Base-by-base conservation (phyloP, 1,140 invertebrate species). In the Drosophila carrolli region DNA sequence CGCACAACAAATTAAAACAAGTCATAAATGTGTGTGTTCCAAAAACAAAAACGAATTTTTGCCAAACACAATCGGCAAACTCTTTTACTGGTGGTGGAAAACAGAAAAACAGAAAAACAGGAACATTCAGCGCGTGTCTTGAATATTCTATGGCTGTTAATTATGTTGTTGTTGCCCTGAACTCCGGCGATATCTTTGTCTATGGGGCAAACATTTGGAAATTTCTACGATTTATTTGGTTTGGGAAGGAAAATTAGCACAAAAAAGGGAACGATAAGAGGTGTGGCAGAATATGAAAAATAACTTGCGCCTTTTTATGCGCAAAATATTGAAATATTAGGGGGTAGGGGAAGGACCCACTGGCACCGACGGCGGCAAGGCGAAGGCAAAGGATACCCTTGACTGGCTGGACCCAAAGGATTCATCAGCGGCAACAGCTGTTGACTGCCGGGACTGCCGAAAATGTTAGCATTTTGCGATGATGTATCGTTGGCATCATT, bases 401-500 rank as follows among this genome's bases (percentile, higher is more conserved):
- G 63, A 35, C 44, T 63, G 11, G 68, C 77, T 70, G 84, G 85
- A 89, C 84, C 80, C 84, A 89, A 89, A 89, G 84, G 84, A 89
- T 89, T 89, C 84, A 89, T 89, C 84, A 89, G 84, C 68, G 84
- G 84, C 74, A 88, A 89, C 84, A 89, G 84, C 84, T 89, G 84
- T 78, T 88, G 84, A 80, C 80, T 78, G 68, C 55, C 70, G 66
- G 59, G 47, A 59, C 74, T 88, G 79, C 85, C 84, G 58, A 89
- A 89, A 89, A 89, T 89, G 81, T 89, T 89, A 84, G 77, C 84
- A 89, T 89, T 80, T 89, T 84, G 84, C 85, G 84, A 89, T 89
- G 84, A 89, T 89, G 84, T 89, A 89, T 89, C 84, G 84, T 67
- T 50, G 80, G 84, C 84, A 89, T 89, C 84, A 89, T 89, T 89